phyloP scores from a whole-genome alignment of 2,888 invertebrate genomes.

The Cryptosula pallasiana region DNA sequence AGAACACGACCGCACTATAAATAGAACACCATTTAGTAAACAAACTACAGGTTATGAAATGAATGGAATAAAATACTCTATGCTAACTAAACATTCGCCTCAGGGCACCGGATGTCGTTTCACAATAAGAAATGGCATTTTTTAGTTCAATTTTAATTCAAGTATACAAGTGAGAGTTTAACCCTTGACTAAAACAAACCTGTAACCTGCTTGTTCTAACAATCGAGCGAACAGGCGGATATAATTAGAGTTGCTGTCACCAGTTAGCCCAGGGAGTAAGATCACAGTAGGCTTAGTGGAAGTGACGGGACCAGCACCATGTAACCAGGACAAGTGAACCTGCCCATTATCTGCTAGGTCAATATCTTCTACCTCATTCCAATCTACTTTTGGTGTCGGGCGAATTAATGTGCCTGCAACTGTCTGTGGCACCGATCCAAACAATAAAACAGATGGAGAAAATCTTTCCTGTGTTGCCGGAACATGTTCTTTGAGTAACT shows the following conservation, averaged over 20 bases:
- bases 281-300: slow-evolving; percentile 38
- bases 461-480: slow-evolving; percentile 40
- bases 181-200: slow-evolving; percentile 35
- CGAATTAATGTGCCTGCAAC: slow-evolving; percentile 39
- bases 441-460: slow-evolving; percentile 50
- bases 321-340: slow-evolving; percentile 41
- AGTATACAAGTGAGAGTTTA: too few species aligned
- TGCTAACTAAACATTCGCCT: too few species aligned
- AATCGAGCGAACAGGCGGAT: slow-evolving; percentile 40
- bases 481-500: slow-evolving; percentile 38
- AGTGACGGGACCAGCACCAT: not conserved
- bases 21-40: too few species aligned
- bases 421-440: slow-evolving; percentile 45
- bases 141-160: too few species aligned
- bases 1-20: too few species aligned
- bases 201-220: slow-evolving; percentile 39
- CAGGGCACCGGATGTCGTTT: too few species aligned
- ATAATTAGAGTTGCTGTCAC: slow-evolving; percentile 36
- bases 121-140: too few species aligned
- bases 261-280: slow-evolving; percentile 48
- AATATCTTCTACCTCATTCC: slow-evolving; percentile 43
- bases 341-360: slow-evolving; percentile 45
- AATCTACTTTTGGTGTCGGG: slow-evolving; percentile 33
- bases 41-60: too few species aligned
- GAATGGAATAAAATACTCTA: too few species aligned